Base-by-base conservation (phyloP, 2,888 invertebrate genomes). In the Drosophila tripunctata region DNA sequence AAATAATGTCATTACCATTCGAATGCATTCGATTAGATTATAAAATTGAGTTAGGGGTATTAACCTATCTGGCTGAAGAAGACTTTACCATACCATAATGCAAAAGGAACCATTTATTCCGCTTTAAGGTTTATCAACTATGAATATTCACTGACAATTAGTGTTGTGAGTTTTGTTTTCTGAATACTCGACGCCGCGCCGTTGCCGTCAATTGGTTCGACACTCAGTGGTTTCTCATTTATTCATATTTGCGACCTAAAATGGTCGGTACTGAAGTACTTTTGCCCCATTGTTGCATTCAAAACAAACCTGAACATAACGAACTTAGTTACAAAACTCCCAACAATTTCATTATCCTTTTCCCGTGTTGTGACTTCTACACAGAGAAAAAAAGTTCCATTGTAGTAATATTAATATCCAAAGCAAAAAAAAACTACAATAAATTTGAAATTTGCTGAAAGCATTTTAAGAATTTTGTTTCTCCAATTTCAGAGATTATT, bases 201-300 rank as follows among this genome's bases (percentile, higher is more conserved):
- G 12, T n/a, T 31, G 21, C 33, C 47, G 15, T 36, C 51, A 65
- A 51, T 47, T 51, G 51, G 51, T 14, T 27, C 31, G 14, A 17
- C 50, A 24, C 35, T 24, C 51, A 6, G 41, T 12, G 15, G 47
- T n/a, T n/a, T 17, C 15, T 67, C 61, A 73, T 67, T 67, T 71
- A 57, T 71, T 57, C 74, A 73, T 67, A 67, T 73, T 73, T 67
- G 27, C 27, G 40, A 62, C 52, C 35, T 31, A 27, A 36, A 48
- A 15, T 22, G 30, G 45, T 51, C 40, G 66, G 60, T 56, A 45
- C 67, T 55, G 17, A 43, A 50, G 68, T 44, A 48, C 57, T 31
- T 22, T 41, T 14, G 65, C 54, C 44, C 19, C 57, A 48, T 48
- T 69, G 64, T 56, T 65, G 51, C 48, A 51, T 14, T 48, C 52